phyloP scores from a whole-genome alignment of 2,113 vertebrate genomes.

The Neotoma lepida region DNA sequence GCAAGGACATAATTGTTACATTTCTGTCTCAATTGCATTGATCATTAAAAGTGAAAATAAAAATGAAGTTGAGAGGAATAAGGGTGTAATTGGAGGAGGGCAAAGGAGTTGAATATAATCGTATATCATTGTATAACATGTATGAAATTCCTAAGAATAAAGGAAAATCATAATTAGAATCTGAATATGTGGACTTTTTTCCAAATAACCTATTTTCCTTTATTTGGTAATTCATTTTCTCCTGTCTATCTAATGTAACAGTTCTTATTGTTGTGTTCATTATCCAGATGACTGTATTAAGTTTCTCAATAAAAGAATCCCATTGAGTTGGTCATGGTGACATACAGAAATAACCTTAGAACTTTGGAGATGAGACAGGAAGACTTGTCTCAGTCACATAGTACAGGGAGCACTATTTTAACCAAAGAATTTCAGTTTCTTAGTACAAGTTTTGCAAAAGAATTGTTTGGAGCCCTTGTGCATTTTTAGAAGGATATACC shows the following conservation, averaged over 20 bases:
- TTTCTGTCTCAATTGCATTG: neutral
- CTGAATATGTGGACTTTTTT: neutral
- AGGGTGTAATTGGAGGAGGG: neutral
- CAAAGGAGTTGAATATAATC: neutral
- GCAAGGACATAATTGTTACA: neutral
- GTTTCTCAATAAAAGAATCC: neutral
- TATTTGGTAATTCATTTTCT: neutral
- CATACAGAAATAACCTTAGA: neutral
- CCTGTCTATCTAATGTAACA: neutral
- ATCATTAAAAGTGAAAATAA: neutral
- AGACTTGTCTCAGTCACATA: neutral
- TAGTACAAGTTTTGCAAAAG: neutral
- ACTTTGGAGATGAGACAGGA: no score
- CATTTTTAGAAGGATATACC: neutral
- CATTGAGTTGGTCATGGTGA: neutral
- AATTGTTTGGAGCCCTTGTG: neutral
- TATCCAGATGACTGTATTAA: neutral
- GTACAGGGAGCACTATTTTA: neutral
- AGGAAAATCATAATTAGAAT: neutral
- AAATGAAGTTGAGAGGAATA: neutral
- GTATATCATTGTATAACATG: no score
- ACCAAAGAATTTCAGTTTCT: neutral
- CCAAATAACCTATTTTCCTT: neutral
- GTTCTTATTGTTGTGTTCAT: neutral
- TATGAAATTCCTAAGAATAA: neutral